phyloP scores from a whole-genome alignment of 2,888 invertebrate genomes.

The Panzeria rudis region DNA sequence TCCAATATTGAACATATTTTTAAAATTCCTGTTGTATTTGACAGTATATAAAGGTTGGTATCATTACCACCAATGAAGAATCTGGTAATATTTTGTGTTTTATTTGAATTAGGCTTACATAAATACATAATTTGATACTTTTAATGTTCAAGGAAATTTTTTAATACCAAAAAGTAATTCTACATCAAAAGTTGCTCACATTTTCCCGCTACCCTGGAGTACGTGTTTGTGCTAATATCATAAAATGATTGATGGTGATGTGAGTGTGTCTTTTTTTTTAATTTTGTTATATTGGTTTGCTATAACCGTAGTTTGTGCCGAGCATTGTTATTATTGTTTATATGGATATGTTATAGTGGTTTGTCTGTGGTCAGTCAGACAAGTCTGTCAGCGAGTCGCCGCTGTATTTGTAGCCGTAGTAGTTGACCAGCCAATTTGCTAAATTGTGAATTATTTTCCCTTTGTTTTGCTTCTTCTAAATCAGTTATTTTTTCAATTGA shows the following conservation, averaged over 20 bases:
- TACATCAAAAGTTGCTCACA: background rate
- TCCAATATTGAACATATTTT: no score
- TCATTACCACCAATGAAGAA: no score
- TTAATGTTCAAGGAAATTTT: background rate
- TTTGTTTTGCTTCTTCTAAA: conserved; percentile 35
- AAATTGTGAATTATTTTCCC: conserved; percentile 22
- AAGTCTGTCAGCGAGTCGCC: conserved; percentile 28
- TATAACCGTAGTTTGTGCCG: conserved; percentile 41
- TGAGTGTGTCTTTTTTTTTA: conserved; percentile 4
- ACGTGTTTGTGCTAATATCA: background rate
- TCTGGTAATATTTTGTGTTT: no score
- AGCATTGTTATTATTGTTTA: conserved; percentile 31
- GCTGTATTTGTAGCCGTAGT: background rate
- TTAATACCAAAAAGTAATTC: background rate
- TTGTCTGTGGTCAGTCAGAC: conserved; percentile 51
- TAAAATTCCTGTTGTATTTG: no score
- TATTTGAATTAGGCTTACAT: no score
- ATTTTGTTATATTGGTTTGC: conserved; percentile 25
- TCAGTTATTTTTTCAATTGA: conserved; percentile 38
- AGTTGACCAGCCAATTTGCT: conserved; percentile 28
- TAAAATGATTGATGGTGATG: conserved; percentile 17
- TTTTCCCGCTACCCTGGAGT: background rate
- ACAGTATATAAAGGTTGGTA: no score
- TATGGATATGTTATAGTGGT: conserved; percentile 25
- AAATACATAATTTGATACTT: no score